Evolutionary conservation across 1,140 invertebrate genomes (phyloP).

Genomic region (Hyphantria cunea): DNA sequence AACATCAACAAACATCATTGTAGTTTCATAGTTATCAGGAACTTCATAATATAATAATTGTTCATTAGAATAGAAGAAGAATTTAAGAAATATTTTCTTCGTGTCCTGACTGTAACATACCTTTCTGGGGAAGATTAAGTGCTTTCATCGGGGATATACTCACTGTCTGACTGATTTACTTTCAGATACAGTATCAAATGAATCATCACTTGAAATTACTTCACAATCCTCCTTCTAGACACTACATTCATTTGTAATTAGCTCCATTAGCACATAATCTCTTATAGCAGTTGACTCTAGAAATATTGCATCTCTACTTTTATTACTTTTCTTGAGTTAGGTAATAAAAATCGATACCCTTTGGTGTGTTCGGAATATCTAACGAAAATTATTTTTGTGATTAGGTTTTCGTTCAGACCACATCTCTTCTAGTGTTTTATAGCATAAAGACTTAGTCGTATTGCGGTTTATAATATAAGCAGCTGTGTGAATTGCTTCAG

Average conservation of each 20-base stretch:
- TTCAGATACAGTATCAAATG: conserved; percentile 10
- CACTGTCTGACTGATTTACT: conserved; percentile 26
- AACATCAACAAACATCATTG: conserved; percentile 33
- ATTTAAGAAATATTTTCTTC: conserved; percentile 21
- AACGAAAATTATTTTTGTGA: conserved; percentile 39
- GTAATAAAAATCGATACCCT: conserved; percentile 22
- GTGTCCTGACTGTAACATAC: conserved; percentile 31
- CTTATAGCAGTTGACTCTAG: conserved; percentile 42
- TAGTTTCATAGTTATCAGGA: conserved; percentile 34
- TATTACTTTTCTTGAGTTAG: conserved; percentile 29
- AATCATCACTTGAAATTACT: conserved; percentile 11
- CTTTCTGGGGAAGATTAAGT: conserved; percentile 12
- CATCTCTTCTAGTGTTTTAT: conserved; percentile 43
- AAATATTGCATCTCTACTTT: conserved; percentile 45
- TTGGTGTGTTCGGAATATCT: conserved; percentile 6
- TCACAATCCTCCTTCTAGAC: conserved; percentile 7
- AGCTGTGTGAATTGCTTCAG: no score
- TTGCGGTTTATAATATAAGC: no score
- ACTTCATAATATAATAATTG: conserved; percentile 14
- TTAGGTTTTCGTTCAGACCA: conserved; percentile 41
- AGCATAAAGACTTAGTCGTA: neutral
- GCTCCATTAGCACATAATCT: conserved; percentile 35
- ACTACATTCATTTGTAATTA: conserved; percentile 24
- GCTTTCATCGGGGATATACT: conserved; percentile 32
- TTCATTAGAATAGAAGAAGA: conserved; percentile 32